Evolutionary conservation across 2,888 invertebrate genomes (phyloP).

Genomic region (Nysson spinosus): DNA sequence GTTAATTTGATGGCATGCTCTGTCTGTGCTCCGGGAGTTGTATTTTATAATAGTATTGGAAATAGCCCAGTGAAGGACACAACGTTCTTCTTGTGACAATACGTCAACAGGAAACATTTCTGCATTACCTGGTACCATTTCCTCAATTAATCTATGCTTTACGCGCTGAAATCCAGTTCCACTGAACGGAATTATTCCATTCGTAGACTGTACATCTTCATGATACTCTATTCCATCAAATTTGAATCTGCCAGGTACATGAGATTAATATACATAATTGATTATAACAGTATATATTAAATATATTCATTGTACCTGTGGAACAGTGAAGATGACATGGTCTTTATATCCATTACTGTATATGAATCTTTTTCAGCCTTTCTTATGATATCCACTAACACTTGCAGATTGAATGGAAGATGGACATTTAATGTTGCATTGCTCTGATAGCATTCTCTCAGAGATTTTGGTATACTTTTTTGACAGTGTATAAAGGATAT

Average conservation of each 20-base stretch:
- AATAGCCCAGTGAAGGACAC: constrained; percentile 66
- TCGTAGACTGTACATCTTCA: constrained; percentile 38
- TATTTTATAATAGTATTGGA: constrained; percentile 66
- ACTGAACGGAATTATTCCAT: constrained; percentile 63
- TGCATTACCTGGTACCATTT: constrained; percentile 65
- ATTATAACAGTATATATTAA: not conserved
- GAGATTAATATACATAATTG: not conserved
- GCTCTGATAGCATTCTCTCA: constrained; percentile 81
- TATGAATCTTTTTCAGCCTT: constrained; percentile 80
- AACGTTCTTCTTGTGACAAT: constrained; percentile 63
- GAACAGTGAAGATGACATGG: constrained; percentile 80
- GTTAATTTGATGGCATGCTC: constrained; percentile 50
- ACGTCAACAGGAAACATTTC: constrained; percentile 56
- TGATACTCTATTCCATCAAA: constrained; percentile 66
- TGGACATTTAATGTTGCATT: constrained; percentile 76
- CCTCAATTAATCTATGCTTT: constrained; percentile 64
- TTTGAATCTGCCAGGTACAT: constrained; percentile 57
- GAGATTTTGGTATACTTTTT: constrained; percentile 79
- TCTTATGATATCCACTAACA: constrained; percentile 81
- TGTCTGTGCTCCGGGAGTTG: constrained; percentile 34
- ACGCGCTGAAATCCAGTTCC: constrained; percentile 62
- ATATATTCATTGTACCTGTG: constrained; percentile 62
- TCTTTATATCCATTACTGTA: constrained; percentile 79
- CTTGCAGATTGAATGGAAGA: constrained; percentile 81
- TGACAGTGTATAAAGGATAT: constrained; percentile 42